Base-by-base conservation (phyloP, 2,888 invertebrate species). In the Nematopogon swammerdamellus region DNA sequence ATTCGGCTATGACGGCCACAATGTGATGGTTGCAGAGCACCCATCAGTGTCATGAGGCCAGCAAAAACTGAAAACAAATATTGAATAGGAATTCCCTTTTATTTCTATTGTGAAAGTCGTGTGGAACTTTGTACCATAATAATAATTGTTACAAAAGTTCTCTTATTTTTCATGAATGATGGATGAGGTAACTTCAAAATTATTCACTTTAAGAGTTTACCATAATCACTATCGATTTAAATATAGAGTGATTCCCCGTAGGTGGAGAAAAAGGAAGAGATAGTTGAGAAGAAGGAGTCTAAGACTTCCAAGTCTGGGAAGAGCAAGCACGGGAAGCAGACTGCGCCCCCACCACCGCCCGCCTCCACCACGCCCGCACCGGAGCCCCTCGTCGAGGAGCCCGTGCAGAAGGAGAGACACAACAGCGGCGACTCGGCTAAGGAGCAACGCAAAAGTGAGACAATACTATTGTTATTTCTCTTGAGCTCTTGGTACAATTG, bases 391-490 rank as follows among this genome's bases (percentile, higher is more conserved):
- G 68, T 68, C 52, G 73, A 72, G 46, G 75, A 73, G 51, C 50
- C 56, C 5, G 51, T 60, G 16, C 49, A n/a, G 2, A 65, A 66
- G 42, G 75, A 73, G 53, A 62, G 64, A 14, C 64, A 59, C 50
- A 67, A 61, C 53, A 68, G 62, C 49, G 63, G 59, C 2, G 79
- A 77, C 36, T 60, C 59, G 1, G 65, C 73, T 11, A 76, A 75
- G 54, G 80, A 80, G 53, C 76, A 76, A 58, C 70, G 75, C 45
- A 80, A 77, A 65, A 68, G 79, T 77, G 60, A 17, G 45, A 25
- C 5, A 19, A 19, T 46, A 19, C 2, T 19, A 19, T 19, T 18
- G 5, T 45, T 17, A 25, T 6, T 25, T 25, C 8, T 25, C 8
- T 25, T 25, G 8, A 25, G 25, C 5, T 25, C n/a, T 25, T 25